Evolutionary conservation across 1,140 invertebrate species (phyloP).

Genomic region (Drosophila arizonae): DNA sequence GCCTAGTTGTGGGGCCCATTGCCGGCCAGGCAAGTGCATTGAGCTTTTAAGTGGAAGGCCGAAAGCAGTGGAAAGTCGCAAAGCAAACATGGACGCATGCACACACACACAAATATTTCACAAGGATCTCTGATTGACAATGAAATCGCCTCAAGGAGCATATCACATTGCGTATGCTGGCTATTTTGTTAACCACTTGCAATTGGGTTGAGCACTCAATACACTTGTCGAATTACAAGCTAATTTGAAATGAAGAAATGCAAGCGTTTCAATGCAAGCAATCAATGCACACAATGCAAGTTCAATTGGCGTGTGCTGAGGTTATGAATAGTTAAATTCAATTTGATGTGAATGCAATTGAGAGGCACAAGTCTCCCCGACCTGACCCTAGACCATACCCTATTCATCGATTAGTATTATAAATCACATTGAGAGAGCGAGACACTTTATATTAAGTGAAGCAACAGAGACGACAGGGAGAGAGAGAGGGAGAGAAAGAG

Average conservation of each 20-base stretch:
- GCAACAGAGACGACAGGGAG: too few species aligned
- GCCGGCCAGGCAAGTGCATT: slow-evolving; percentile 35
- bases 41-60: slow-evolving; percentile 37
- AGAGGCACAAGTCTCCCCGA: background rate
- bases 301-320: slow-evolving; percentile 11
- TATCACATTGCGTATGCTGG: background rate
- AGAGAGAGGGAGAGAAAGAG: too few species aligned
- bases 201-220: slow-evolving; percentile 5
- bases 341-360: background rate
- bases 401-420: too few species aligned
- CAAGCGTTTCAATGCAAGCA: background rate
- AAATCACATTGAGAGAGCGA: too few species aligned
- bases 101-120: background rate
- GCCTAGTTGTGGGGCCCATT: background rate
- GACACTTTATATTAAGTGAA: too few species aligned
- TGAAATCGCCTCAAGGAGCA: background rate
- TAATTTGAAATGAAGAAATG: background rate
- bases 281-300: slow-evolving; percentile 1
- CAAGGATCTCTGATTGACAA: background rate
- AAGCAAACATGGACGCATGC: slow-evolving; percentile 13
- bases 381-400: too few species aligned
- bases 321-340: slow-evolving; percentile 27
- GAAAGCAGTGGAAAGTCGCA: slow-evolving; percentile 25
- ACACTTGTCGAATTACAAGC: background rate
- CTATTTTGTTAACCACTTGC: background rate